These are phyloP conservation scores for Pemphredon lugubris DNA, from an alignment of 2,888 invertebrate genomes.

Conservation along the genomic window DNA sequence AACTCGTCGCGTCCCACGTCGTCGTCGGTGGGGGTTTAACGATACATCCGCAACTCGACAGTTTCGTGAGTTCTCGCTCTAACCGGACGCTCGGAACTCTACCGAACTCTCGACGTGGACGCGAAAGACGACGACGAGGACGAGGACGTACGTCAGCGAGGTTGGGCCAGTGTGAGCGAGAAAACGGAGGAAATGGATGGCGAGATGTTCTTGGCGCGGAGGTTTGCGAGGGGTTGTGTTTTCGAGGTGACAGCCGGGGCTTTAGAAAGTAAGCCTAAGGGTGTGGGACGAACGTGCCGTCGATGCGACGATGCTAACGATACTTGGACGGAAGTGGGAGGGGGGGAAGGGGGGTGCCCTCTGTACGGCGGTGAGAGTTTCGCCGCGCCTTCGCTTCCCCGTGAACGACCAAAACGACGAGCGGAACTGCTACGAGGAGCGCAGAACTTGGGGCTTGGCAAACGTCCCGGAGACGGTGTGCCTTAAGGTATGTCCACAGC, in stretches of 20 bases:
- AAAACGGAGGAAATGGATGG: slow-evolving; percentile 19
- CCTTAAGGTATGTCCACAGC: slow-evolving; percentile 37
- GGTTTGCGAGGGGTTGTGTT: slow-evolving; percentile 29
- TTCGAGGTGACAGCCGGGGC: slow-evolving; percentile 27
- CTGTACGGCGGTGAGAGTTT: no score
- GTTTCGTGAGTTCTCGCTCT: slow-evolving; percentile 60
- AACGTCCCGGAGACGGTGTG: slow-evolving; percentile 34
- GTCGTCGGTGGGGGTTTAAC: slow-evolving; percentile 57
- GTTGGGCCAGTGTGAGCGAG: slow-evolving; percentile 37
- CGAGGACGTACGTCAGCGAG: slow-evolving; percentile 6
- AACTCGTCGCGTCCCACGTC: not conserved
- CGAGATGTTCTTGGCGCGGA: slow-evolving; percentile 27
- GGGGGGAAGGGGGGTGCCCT: slow-evolving; percentile 7
- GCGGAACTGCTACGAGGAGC: slow-evolving; percentile 40
- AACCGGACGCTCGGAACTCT: slow-evolving; percentile 32
- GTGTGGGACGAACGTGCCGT: slow-evolving; percentile 59
- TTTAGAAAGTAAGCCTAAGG: slow-evolving; percentile 58
- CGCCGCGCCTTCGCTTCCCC: slow-evolving; percentile 18
- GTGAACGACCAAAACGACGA: slow-evolving; percentile 48
- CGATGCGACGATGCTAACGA: slow-evolving; percentile 63
- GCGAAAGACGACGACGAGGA: no score
- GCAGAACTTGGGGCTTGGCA: slow-evolving; percentile 63
- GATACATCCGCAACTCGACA: slow-evolving; percentile 73
- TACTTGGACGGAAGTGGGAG: slow-evolving; percentile 32
- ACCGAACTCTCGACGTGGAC: slow-evolving; percentile 11